Evolutionary conservation across 2,797 vertebrate genomes (phyloP).

Genomic region (Microctenopoma lineatum): DNA sequence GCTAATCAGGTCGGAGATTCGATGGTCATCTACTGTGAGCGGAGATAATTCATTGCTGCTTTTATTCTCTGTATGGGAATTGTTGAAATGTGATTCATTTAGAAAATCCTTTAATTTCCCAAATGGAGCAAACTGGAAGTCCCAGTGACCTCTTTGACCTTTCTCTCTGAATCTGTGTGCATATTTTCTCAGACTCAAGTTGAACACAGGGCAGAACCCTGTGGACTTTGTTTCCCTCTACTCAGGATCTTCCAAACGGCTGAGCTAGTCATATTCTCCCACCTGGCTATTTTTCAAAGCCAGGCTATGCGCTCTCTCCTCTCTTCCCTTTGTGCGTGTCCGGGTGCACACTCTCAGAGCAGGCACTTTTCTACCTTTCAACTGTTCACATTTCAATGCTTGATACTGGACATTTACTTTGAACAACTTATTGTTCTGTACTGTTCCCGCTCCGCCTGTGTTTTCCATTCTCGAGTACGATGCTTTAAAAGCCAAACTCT

Average conservation of each 20-base stretch:
- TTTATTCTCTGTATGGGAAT: too few relatives aligned
- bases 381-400: neutral
- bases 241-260: constrained; percentile 72
- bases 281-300: constrained; percentile 82
- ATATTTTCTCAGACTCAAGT: constrained; percentile 1
- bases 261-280: constrained; percentile 78
- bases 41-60: too few relatives aligned
- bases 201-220: constrained; percentile 7
- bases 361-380: neutral
- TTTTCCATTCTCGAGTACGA: neutral
- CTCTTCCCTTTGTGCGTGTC: constrained; percentile 35
- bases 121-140: neutral
- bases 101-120: neutral
- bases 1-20: too few relatives aligned
- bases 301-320: constrained; percentile 52
- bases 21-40: too few relatives aligned
- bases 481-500: constrained; percentile 7
- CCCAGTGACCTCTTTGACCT: neutral
- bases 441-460: neutral
- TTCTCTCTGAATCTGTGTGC: neutral
- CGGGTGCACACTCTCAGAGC: constrained; percentile 1
- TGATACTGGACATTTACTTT: constrained; percentile 2
- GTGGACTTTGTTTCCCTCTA: constrained; percentile 16
- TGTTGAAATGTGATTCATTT: too few relatives aligned
- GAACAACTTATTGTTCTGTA: neutral